Evolutionary conservation across 2,797 vertebrate species (phyloP).

Genomic region (Sphaeramia orbicularis): DNA sequence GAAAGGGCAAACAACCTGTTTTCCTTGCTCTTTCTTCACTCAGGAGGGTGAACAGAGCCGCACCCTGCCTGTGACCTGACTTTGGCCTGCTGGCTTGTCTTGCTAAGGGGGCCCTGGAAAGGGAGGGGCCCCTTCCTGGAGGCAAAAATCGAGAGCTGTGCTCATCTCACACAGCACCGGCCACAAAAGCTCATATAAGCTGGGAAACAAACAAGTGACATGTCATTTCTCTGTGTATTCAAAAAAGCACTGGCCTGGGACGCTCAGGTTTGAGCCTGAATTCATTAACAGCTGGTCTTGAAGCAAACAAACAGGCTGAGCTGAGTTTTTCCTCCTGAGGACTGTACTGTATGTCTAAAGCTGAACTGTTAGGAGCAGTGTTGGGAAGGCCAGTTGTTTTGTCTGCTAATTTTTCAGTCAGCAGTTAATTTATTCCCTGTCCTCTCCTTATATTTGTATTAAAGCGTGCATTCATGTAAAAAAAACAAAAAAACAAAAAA

Average conservation of each 20-base stretch:
- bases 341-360: slow-evolving; percentile 9
- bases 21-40: slow-evolving; percentile 64
- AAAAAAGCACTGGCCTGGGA: not conserved
- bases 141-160: slow-evolving; percentile 36
- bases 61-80: slow-evolving; percentile 81
- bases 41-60: slow-evolving; percentile 48
- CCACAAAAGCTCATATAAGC: slow-evolving; percentile 33
- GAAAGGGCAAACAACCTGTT: slow-evolving; percentile 68
- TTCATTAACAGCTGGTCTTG: slow-evolving; percentile 18
- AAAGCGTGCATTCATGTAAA: slow-evolving; percentile 13
- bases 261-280: slow-evolving; percentile 8
- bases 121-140: slow-evolving; percentile 76
- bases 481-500: too few species aligned
- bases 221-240: slow-evolving; percentile 22
- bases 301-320: slow-evolving; percentile 36
- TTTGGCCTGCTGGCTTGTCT: slow-evolving; percentile 71
- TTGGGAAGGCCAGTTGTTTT: slow-evolving; percentile 18
- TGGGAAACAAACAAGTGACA: slow-evolving; percentile 69
- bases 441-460: slow-evolving; percentile 1
- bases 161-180: slow-evolving; percentile 16
- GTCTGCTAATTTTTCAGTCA: slow-evolving; percentile 10
- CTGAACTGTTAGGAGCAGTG: slow-evolving; percentile 13
- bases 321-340: slow-evolving; percentile 10
- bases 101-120: slow-evolving; percentile 57
- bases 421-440: not conserved